phyloP scores from a whole-genome alignment of 2,113 vertebrate genomes.

The Anarrhichthys ocellatus region DNA sequence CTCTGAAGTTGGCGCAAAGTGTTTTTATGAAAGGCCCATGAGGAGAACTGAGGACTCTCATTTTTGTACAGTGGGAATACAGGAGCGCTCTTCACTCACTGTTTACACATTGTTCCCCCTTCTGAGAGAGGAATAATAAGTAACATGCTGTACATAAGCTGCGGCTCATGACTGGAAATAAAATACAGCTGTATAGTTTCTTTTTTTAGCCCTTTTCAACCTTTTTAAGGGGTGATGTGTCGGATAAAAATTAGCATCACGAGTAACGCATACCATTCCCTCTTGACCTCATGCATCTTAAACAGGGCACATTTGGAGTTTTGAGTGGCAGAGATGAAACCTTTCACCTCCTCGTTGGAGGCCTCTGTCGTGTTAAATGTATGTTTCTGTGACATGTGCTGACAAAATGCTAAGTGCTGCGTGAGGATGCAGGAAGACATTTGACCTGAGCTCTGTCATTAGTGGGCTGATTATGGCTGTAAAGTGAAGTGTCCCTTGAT shows the following conservation, averaged over 20 bases:
- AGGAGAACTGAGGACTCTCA: conserved; percentile 33
- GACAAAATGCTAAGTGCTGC: conserved; percentile 68
- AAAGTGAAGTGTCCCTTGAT: conserved; percentile 33
- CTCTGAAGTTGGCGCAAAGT: conserved; percentile 44
- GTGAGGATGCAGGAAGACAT: conserved; percentile 47
- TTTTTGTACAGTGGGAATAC: conserved; percentile 29
- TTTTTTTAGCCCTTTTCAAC: conserved; percentile 6
- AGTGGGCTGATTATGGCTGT: conserved; percentile 42
- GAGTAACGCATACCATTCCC: conserved; percentile 30
- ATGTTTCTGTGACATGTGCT: conserved; percentile 65
- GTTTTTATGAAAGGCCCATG: conserved; percentile 37
- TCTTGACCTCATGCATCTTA: conserved; percentile 36
- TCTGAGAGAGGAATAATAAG: conserved; percentile 35
- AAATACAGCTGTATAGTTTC: neutral
- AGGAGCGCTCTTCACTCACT: conserved; percentile 30
- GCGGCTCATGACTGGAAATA: neutral
- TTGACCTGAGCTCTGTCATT: conserved; percentile 74
- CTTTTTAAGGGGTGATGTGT: conserved; percentile 25
- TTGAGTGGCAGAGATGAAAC: conserved; percentile 70
- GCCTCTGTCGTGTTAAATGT: conserved; percentile 75
- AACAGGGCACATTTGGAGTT: conserved; percentile 38
- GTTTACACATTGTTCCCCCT: conserved; percentile 28
- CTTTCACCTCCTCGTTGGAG: conserved; percentile 56
- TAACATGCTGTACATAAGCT: neutral
- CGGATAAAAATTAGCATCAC: conserved; percentile 48